phyloP scores from a whole-genome alignment of 1,140 invertebrate genomes.

The Matsumurasca onukii region DNA sequence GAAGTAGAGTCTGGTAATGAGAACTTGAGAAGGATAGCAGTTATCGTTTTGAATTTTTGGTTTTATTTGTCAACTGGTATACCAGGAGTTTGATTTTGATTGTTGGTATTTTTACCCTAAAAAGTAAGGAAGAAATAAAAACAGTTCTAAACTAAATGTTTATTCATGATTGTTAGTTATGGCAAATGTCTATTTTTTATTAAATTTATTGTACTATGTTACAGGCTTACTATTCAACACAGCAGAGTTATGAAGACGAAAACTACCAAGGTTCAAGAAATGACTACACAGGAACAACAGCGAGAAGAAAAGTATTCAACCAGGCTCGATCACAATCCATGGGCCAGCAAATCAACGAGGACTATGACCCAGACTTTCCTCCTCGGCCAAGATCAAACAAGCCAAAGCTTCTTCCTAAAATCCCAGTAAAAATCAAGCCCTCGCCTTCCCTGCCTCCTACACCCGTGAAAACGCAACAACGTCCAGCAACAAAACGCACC shows the following conservation, averaged over 20 bases:
- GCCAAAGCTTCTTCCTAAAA: constrained; percentile 41
- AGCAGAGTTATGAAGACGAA: constrained; percentile 43
- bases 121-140: no score
- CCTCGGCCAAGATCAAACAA: constrained; percentile 47
- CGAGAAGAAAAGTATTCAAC: constrained; percentile 40
- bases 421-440: constrained; percentile 49
- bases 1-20: no score
- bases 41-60: no score
- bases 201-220: no score
- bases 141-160: no score
- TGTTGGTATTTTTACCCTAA: no score
- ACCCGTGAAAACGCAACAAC: constrained; percentile 30
- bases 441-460: constrained; percentile 42
- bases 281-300: constrained; percentile 33
- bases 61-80: no score
- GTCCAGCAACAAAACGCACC: constrained; percentile 43
- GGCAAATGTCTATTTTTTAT: no score
- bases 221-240: constrained; percentile 41
- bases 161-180: no score
- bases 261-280: constrained; percentile 39
- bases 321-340: constrained; percentile 44
- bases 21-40: no score
- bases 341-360: constrained; percentile 38
- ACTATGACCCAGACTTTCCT: constrained; percentile 43
- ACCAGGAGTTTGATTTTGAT: no score